Evolutionary conservation across 2,888 invertebrate species (phyloP), one percentile per base, ranked within the genome.

Genomic region (Stomorhina lunata): DNA sequence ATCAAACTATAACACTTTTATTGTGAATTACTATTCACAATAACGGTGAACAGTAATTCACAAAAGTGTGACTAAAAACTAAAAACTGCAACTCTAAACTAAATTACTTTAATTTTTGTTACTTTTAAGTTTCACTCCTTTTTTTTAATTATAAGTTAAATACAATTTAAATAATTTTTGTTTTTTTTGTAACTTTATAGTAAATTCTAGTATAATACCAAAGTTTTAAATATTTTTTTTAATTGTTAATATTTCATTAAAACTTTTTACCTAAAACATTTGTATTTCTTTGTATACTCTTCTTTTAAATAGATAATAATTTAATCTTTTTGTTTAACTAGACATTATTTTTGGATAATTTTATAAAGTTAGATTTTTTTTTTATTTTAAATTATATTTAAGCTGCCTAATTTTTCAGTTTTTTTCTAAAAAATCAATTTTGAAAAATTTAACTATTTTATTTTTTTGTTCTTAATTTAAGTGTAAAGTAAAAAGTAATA

Each of bases 201-300:
- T 80, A 78, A 88, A 88, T 86, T 87, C 87, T 89, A 90, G 89
- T 89, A 82, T 90, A 89, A 90, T 89, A 90, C 89, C 89, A 89
- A 89, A 89, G 89, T 86, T 88, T 84, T 84, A 84, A 87, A 81
- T 79, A 87, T 77, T 79, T 81, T 82, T 75, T 80, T 71, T 72
- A 75, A 61, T 80, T 80, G 80, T 77, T 80, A 73, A 79, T 29
- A 40, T 48, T 69, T 77, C 68, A 77, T 84, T 83, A 81, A 83
- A 86, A 85, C 83, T 82, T 84, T 69, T 75, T 84, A 57, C 80
- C 77, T 40, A 83, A 73, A 25, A 25, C 20, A 20, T 50, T n/a
- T 63, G 63, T 66, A 69, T 84, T 76, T 84, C 75, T 83, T 73
- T 66, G 77, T 79, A 76, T 81, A 81, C 61, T 63, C 50, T 63